phyloP scores from a whole-genome alignment of 2,113 vertebrate genomes.

The Phoxinus phoxinus region DNA sequence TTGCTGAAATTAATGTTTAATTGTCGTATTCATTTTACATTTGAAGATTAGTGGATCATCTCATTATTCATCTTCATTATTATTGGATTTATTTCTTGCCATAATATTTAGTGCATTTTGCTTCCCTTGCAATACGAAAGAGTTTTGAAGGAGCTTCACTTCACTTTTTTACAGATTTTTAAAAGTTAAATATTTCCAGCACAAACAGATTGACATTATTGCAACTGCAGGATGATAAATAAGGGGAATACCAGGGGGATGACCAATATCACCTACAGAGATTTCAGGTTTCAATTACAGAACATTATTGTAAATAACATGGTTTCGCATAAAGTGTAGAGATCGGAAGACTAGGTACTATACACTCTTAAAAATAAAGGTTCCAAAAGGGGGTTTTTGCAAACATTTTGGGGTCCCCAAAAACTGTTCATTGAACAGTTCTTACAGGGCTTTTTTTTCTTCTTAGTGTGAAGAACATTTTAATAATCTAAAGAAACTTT shows the following conservation, averaged over 20 bases:
- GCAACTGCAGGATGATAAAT: background rate
- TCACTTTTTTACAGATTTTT: too few species aligned
- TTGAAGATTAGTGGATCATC: background rate
- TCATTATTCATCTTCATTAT: background rate
- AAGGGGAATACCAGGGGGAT: background rate
- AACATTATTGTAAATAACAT: constrained; percentile 7
- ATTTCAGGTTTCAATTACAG: constrained; percentile 43
- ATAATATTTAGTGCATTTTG: background rate
- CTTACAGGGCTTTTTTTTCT: too few species aligned
- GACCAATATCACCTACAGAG: background rate
- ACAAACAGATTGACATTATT: background rate
- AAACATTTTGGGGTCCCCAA: too few species aligned
- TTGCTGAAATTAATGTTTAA: background rate
- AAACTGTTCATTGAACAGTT: too few species aligned
- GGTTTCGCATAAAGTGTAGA: background rate
- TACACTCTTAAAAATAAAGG: too few species aligned
- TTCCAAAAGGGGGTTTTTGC: too few species aligned
- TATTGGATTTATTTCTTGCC: background rate
- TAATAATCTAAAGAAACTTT: too few species aligned
- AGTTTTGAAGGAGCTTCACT: background rate
- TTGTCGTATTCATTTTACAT: background rate
- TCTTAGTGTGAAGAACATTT: too few species aligned
- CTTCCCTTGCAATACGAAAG: background rate
- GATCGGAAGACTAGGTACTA: background rate
- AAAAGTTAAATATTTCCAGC: background rate